These are phyloP conservation scores for Tholera decimalis DNA, from an alignment of 2,888 invertebrate genomes.

Conservation along the genomic window DNA sequence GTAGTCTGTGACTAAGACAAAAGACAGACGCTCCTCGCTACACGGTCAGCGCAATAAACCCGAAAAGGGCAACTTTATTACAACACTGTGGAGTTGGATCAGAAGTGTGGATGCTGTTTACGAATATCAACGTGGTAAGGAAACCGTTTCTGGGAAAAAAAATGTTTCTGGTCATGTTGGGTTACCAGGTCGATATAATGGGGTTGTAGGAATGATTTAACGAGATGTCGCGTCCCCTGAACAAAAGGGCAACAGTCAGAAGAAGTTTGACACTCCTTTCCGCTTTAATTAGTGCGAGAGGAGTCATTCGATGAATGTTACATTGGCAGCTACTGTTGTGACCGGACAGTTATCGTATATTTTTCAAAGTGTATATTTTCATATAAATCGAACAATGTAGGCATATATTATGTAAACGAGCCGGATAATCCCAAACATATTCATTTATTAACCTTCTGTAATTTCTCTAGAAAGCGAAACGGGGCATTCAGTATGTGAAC, in stretches of 20 bases:
- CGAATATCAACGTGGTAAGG: not conserved
- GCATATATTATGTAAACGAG: no score
- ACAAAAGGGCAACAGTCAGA: no score
- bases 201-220: no score
- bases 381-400: no score
- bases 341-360: no score
- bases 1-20: constrained; percentile 56
- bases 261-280: no score
- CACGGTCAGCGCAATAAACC: constrained; percentile 62
- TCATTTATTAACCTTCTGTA: constrained; percentile 31
- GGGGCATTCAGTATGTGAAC: constrained; percentile 42
- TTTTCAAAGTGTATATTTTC: no score
- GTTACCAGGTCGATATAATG: no score
- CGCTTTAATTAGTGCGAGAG: no score
- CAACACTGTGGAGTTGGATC: constrained; percentile 13
- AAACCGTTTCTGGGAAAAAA: not conserved
- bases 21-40: constrained; percentile 52
- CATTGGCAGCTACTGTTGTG: not conserved
- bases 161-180: no score
- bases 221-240: no score
- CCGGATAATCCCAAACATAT: no score
- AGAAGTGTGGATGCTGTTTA: constrained; percentile 25
- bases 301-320: not conserved
- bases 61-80: constrained; percentile 63
- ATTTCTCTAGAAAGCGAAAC: constrained; percentile 26